phyloP scores from a whole-genome alignment of 64 coral and sea anemone genomes.

The Stichodactyla mertensii region DNA sequence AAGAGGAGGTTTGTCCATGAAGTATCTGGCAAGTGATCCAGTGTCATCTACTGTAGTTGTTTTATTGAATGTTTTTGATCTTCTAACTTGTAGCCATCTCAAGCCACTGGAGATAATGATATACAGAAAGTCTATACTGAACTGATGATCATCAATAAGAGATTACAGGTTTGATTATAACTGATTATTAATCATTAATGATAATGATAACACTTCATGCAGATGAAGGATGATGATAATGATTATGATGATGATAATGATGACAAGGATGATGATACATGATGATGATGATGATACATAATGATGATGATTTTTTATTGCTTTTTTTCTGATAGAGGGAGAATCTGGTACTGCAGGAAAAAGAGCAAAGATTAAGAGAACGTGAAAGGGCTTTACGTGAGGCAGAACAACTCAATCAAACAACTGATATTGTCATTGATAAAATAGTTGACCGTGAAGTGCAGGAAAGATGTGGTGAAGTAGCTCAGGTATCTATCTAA shows the following conservation, averaged over 20 bases:
- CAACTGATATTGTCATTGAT: slow-evolving; percentile 80
- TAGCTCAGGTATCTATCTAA: slow-evolving; percentile 46
- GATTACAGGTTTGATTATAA: slow-evolving; percentile 49
- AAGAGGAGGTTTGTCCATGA: background rate
- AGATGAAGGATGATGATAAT: background rate
- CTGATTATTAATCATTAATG: background rate
- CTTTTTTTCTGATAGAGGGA: slow-evolving; percentile 50
- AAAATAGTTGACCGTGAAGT: slow-evolving; percentile 73
- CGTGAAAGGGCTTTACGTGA: slow-evolving; percentile 72
- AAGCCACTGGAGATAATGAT: slow-evolving; percentile 11
- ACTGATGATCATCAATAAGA: slow-evolving; percentile 67
- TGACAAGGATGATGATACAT: background rate
- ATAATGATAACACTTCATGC: background rate
- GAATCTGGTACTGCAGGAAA: slow-evolving; percentile 48
- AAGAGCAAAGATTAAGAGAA: slow-evolving; percentile 74
- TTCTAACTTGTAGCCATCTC: background rate
- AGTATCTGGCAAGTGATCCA: background rate
- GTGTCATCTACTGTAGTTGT: background rate
- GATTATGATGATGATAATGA: background rate
- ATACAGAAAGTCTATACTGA: slow-evolving; percentile 62
- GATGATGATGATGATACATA: background rate
- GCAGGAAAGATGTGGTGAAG: slow-evolving; percentile 45
- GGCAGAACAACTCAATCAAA: slow-evolving; percentile 75
- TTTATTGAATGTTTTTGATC: background rate
- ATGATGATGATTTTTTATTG: background rate